Evolutionary conservation across 2,113 vertebrate genomes (phyloP).

Genomic region (Actenoides lindsayi): DNA sequence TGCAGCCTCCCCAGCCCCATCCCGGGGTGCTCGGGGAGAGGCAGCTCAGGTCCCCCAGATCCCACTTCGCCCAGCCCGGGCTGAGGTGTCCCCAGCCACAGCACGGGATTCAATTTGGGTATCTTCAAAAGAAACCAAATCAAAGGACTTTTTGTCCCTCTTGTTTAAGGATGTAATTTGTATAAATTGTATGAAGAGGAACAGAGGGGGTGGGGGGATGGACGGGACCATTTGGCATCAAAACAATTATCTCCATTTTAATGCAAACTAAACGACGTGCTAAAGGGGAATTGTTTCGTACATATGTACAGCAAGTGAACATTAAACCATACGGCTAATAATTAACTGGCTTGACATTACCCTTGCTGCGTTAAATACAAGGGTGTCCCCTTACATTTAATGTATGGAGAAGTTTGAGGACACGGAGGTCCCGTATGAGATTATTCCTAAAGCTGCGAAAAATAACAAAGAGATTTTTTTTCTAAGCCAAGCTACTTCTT

Average conservation of each 20-base stretch:
- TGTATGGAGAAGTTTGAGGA: constrained; percentile 8
- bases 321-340: constrained; percentile 56
- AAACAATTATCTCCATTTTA: constrained; percentile 61
- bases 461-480: constrained; percentile 17
- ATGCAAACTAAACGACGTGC: constrained; percentile 53
- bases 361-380: not conserved
- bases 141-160: constrained; percentile 21
- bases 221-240: constrained; percentile 44
- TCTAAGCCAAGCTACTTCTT: constrained; percentile 43
- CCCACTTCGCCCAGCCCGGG: not conserved
- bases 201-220: not conserved
- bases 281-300: constrained; percentile 44
- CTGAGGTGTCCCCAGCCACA: not conserved
- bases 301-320: constrained; percentile 59
- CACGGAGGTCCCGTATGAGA: constrained; percentile 4
- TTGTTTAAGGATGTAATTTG: constrained; percentile 26
- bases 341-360: constrained; percentile 36
- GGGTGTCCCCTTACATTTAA: constrained; percentile 30
- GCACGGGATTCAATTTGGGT: not conserved
- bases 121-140: constrained; percentile 6
- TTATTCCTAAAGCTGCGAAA: constrained; percentile 52
- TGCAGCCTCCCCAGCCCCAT: not conserved
- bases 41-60: no score
- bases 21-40: not conserved
- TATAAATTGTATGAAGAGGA: constrained; percentile 15